Conservation (phyloP, 2,113 vertebrate genomes). For the Dolichallabes microphthalmus region DNA sequence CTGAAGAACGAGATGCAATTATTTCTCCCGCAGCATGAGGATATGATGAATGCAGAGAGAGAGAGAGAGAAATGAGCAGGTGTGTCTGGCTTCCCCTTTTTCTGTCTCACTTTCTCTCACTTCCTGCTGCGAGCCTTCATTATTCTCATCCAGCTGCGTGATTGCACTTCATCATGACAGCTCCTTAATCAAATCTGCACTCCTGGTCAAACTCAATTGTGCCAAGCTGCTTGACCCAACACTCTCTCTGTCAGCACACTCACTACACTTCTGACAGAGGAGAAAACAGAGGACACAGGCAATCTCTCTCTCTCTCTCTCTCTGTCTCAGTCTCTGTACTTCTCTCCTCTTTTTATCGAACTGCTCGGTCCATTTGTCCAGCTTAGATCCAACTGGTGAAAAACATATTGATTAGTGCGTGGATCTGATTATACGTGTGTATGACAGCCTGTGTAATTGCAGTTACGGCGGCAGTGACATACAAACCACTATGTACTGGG, state of each 20-base stretch:
- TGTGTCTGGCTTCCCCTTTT: constrained; percentile 6
- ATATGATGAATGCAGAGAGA: constrained; percentile 13
- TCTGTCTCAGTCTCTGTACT: background rate
- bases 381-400: background rate
- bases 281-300: constrained; percentile 3
- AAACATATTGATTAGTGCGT: constrained; percentile 4
- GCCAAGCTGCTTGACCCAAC: constrained; percentile 51
- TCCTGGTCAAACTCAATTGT: constrained; percentile 68
- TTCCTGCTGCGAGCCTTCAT: constrained; percentile 43
- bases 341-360: background rate
- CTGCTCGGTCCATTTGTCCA: background rate
- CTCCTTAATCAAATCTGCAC: constrained; percentile 70
- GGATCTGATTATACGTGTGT: background rate
- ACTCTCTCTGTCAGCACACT: constrained; percentile 59
- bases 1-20: background rate
- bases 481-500: background rate
- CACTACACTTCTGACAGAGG: background rate
- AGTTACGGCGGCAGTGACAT: background rate
- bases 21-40: constrained; percentile 20
- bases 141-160: constrained; percentile 54
- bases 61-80: constrained; percentile 32
- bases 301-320: background rate
- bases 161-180: constrained; percentile 63
- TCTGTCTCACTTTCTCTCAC: background rate
- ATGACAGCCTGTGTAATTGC: constrained; percentile 16